Percentiles rank a stretch among this genome's conserved stretches.
These are phyloP conservation scores for Acrossocheilus wenchowensis DNA, from an alignment of 2,797 vertebrate genomes.

Conservation along the genomic window DNA sequence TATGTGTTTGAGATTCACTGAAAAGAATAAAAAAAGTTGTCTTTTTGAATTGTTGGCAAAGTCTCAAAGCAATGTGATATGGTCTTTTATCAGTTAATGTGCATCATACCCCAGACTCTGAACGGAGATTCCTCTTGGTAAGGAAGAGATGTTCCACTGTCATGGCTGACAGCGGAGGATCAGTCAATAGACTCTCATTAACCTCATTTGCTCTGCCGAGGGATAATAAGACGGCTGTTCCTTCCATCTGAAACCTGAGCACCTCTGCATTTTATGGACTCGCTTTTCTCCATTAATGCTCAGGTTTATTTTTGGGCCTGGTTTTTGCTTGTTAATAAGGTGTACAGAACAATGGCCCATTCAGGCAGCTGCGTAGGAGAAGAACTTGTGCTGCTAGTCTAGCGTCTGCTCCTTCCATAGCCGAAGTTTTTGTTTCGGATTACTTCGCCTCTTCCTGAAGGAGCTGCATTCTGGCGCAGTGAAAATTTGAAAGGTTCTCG, in stretches of 20 bases:
- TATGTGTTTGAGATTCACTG: background rate
- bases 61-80: background rate
- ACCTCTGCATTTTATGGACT: constrained; percentile 49
- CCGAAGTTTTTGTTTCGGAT: background rate
- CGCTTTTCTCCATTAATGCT: constrained; percentile 51
- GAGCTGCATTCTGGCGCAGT: constrained; percentile 10
- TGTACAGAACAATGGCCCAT: constrained; percentile 54
- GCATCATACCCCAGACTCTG: background rate
- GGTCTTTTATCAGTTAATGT: background rate
- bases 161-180: constrained; percentile 57
- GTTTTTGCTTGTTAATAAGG: constrained; percentile 48
- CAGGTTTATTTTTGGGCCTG: constrained; percentile 50
- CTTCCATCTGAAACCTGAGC: constrained; percentile 58
- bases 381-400: constrained; percentile 7
- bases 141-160: constrained; percentile 39
- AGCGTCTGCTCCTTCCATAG: background rate
- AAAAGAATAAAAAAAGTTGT: background rate
- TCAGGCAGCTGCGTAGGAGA: constrained; percentile 35
- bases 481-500: constrained; percentile 47
- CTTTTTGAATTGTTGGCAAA: background rate
- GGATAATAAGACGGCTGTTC: constrained; percentile 66
- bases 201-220: constrained; percentile 62
- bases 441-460: background rate
- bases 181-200: constrained; percentile 70
- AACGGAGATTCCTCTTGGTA: constrained; percentile 27